Base-by-base conservation (phyloP, 2,113 vertebrate species). In the Tetraodon nigroviridis region DNA sequence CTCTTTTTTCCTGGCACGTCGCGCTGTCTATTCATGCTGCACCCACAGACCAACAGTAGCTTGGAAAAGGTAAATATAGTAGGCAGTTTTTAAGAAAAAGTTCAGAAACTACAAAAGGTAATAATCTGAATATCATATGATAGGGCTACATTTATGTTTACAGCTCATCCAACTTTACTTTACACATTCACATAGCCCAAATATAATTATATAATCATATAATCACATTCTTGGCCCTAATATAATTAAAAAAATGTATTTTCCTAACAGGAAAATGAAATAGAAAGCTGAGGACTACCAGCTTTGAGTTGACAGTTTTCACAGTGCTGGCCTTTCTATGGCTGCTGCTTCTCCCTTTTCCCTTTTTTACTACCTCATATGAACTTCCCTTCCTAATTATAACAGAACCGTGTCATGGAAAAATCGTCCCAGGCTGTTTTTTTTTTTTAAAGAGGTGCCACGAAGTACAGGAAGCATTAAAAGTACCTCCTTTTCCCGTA, bases 331-430 rank as follows among this genome's bases (percentile, higher is more conserved):
- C 15, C 46, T 13, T 20, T 17, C 2, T 55, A 51, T 50, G 51
- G n/a, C 46, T 60, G n/a, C 59, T 73, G 76, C 48, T 51, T 56
- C 24, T 52, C 65, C 45, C 47, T 17, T 44, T 44, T 44, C 6
- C 1, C 57, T 24, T 54, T 69, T 69, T 54, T 61, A 65, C 8
- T n/a, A 61, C 60, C 58, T 75, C 41, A 48, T 32, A 37, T 65
- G 57, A 77, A 69, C 67, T 69, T 69, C 71, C 58, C 50, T 41
- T 74, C 58, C 37, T 49, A 74, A 68, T 70, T 77, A 72, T 62
- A 78, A 59, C 58, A 67, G 60, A 71, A 40, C 58, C 24, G 37
- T 76, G 60, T 61, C 45, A 77, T 78, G 76, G 80, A 80, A 83
- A 83, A 83, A 55, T 70, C 54, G 58, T 73, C 50, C 40, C 40